Percentiles rank a stretch among this genome's conserved stretches.
These are phyloP conservation scores for Camptogramma bilineatum DNA, from an alignment of 2,888 invertebrate species.

Conservation along the genomic window DNA sequence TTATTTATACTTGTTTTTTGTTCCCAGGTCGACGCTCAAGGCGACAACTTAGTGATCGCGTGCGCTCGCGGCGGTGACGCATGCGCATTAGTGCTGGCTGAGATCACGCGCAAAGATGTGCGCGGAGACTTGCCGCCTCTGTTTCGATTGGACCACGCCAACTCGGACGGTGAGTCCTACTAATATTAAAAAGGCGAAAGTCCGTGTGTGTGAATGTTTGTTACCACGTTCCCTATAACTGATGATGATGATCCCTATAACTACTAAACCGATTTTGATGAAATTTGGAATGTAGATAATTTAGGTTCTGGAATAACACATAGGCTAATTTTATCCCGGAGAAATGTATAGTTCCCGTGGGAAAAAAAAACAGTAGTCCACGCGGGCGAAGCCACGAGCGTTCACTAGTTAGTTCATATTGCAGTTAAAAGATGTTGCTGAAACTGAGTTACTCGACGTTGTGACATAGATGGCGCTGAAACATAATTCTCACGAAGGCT, in stretches of 20 bases:
- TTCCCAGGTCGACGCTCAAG: constrained; percentile 65
- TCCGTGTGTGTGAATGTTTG: background rate
- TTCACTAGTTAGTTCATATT: too few species aligned
- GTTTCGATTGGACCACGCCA: constrained; percentile 67
- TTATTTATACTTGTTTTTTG: too few species aligned
- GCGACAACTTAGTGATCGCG: constrained; percentile 68
- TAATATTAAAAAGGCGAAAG: background rate
- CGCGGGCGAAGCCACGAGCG: too few species aligned
- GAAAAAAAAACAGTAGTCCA: too few species aligned
- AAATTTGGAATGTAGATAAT: background rate
- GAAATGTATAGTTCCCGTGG: too few species aligned
- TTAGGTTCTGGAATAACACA: too few species aligned
- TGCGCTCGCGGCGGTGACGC: constrained; percentile 72
- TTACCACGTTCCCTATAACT: background rate
- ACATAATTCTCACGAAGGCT: too few species aligned
- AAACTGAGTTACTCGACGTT: too few species aligned
- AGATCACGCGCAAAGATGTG: constrained; percentile 43
- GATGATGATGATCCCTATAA: too few species aligned
- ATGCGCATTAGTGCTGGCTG: constrained; percentile 56
- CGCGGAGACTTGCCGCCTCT: constrained; percentile 55
- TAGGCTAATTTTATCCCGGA: too few species aligned
- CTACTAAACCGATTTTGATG: background rate
- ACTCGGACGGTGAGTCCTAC: constrained; percentile 66
- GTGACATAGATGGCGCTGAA: constrained; percentile 1
- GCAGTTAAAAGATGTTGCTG: too few species aligned